Evolutionary conservation across 2,797 vertebrate species (phyloP), one percentile per base, ranked within the genome.

Genomic region (Bothrops alternatus): DNA sequence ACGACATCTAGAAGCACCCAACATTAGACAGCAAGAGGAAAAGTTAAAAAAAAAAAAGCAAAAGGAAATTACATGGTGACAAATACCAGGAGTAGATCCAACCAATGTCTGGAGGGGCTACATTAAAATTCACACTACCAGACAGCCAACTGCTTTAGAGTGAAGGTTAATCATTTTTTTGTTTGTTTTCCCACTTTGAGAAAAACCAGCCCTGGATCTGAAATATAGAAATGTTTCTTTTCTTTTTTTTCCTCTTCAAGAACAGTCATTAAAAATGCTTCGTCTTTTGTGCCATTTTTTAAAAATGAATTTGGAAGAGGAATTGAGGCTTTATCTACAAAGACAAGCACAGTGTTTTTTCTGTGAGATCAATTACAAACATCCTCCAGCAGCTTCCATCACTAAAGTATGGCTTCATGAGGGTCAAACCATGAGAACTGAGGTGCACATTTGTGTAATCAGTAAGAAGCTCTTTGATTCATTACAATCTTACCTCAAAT

Each of bases 231-330:
- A 90, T 50, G 85, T 20, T 47, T 47, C 5, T 42, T 65, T 78
- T 18, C 6, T 47, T 47, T 42, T 65, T 42, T 32, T 6, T 2
- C 23, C 8, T 7, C 37, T 78, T 91, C 92, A 90, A 92, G 91
- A 61, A 14, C 90, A 91, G 56, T 92, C 86, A 55, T 92, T 95
- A 82, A 90, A 93, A 92, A 60, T 85, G 25, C 88, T 65, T 60
- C 57, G 37, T n/a, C 92, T 91, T 92, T 92, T 86, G 65, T 47
- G 32, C 2, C 92, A 90, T 91, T 92, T 82, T 91, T 88, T 86
- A 12, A 26, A 23, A 7, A 69, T 32, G 0, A 37, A 20, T 53
- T 56, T 61, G 86, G 2, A 53, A 93, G 90, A 63, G 14, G 61
- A 92, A 42, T 57, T 78, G 58, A 0, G 0, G 0, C 0, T 0